Base-by-base conservation (phyloP, 2,888 invertebrate genomes). In the Lucinisca nassula region DNA sequence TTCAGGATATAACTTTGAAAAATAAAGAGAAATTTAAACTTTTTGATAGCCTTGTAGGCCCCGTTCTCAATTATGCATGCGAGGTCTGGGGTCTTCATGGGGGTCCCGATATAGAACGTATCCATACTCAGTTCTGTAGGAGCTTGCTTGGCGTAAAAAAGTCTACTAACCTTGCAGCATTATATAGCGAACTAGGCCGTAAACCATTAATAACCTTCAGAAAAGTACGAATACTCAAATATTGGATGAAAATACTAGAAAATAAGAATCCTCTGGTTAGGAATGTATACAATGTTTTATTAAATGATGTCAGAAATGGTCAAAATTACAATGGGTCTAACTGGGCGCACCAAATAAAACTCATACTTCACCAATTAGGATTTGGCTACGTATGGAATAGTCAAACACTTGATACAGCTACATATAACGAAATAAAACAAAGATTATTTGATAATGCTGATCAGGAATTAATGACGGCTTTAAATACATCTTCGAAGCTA, bases 341-440 rank as follows among this genome's bases (percentile, higher is more conserved):
- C n/a, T 55, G 55, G 55, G 55, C 55, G 12, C 21, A 55, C 21
- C 14, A 55, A 12, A n/a, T 55, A 12, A 55, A 55, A 55, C 8
- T 6, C 6, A 12, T 55, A n/a, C 55, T 55, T 55, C 12, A 55
- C 4, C 6, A 12, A 21, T n/a, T 55, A 4, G 55, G 55, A 55
- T 55, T 55, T n/a, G n/a, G 6, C 6, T 37, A 75, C 45, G 45
- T 75, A 75, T 75, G 75, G 51, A 14, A 74, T 40, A 74, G 40
- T 45, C 72, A 70, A 79, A 49, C 55, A n/a, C n/a, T 30, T 38
- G 37, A 32, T 17, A 32, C 10, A 10, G 6, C 8, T 4, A 30
- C 70, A 30, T 30, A 21, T 32, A 1, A 30, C n/a, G 14, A 17
- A n/a, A 10, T 32, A 0, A 72, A 72, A 35, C 35, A 37, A 24